Conservation (phyloP, 2,113 vertebrate genomes). For the Nothoprocta pentlandii region DNA sequence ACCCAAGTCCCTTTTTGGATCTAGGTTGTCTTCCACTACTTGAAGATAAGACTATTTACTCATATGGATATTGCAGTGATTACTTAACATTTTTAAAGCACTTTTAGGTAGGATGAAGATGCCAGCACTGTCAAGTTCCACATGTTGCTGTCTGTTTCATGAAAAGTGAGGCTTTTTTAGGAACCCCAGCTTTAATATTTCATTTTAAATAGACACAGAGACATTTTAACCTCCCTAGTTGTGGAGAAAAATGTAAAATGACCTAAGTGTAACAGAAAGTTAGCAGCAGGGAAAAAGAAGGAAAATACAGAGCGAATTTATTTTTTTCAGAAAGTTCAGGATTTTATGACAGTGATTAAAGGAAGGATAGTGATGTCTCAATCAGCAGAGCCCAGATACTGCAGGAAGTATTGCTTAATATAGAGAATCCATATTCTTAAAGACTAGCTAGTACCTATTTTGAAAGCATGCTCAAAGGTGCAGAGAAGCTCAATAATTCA, state of each 20-base stretch:
- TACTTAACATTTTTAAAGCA: accelerated
- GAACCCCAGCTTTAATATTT: neutral
- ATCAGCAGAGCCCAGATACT: neutral
- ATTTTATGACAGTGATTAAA: neutral
- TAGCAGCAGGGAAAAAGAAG: neutral
- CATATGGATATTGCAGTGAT: neutral
- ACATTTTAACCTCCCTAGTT: neutral
- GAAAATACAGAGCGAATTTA: neutral
- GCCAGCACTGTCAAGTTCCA: neutral
- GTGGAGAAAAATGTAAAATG: neutral
- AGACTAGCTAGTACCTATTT: slow-evolving; percentile 15
- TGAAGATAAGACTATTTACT: neutral
- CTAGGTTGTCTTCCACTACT: neutral
- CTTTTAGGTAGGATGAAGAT: neutral
- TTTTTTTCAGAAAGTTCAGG: neutral
- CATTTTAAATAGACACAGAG: neutral
- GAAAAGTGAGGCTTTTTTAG: neutral
- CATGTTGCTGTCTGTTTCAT: neutral
- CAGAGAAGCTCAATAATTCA: slow-evolving; percentile 33
- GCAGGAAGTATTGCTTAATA: neutral
- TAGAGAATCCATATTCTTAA: neutral
- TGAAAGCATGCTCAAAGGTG: slow-evolving; percentile 12
- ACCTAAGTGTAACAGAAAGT: neutral
- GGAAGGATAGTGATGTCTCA: neutral
- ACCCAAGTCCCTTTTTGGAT: neutral